phyloP scores from a whole-genome alignment of 2,113 vertebrate genomes.

The Perognathus longimembris region DNA sequence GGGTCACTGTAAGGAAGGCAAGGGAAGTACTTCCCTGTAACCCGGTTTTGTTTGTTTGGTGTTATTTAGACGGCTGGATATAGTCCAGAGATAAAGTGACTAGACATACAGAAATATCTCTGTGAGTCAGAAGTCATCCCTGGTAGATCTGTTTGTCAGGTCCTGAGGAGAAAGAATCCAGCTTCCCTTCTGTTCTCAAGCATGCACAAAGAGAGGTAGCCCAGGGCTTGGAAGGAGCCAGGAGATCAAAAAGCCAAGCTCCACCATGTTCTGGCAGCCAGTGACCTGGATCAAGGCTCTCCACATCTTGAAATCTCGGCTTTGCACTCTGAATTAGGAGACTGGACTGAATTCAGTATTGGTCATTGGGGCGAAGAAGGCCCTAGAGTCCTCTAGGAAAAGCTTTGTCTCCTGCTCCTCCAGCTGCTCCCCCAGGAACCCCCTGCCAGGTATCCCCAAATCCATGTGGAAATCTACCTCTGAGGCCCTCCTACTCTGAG shows the following conservation, averaged over 20 bases:
- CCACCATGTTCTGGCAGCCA: background rate
- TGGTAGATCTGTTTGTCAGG: constrained; percentile 40
- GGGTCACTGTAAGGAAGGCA: constrained; percentile 16
- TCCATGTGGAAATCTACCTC: background rate
- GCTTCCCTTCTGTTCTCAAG: background rate
- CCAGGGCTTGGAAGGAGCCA: background rate
- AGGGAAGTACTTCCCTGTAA: constrained; percentile 20
- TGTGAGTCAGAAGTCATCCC: constrained; percentile 65
- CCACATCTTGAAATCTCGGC: background rate
- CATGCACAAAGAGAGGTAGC: background rate
- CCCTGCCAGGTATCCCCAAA: background rate
- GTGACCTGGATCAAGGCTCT: background rate
- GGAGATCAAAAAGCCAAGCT: background rate
- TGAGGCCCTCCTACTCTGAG: background rate
- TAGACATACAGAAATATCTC: constrained; percentile 63
- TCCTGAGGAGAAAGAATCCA: background rate
- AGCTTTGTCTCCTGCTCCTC: background rate
- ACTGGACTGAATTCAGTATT: background rate
- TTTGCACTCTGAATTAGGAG: background rate
- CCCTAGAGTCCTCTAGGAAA: background rate
- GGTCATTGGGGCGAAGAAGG: background rate
- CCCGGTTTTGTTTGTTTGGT: background rate
- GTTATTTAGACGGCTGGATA: constrained; percentile 20
- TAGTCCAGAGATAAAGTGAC: constrained; percentile 69
- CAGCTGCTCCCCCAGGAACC: too few species aligned